These are phyloP conservation scores for Timema cristinae DNA, from an alignment of 2,888 invertebrate genomes.

Conservation along the genomic window DNA sequence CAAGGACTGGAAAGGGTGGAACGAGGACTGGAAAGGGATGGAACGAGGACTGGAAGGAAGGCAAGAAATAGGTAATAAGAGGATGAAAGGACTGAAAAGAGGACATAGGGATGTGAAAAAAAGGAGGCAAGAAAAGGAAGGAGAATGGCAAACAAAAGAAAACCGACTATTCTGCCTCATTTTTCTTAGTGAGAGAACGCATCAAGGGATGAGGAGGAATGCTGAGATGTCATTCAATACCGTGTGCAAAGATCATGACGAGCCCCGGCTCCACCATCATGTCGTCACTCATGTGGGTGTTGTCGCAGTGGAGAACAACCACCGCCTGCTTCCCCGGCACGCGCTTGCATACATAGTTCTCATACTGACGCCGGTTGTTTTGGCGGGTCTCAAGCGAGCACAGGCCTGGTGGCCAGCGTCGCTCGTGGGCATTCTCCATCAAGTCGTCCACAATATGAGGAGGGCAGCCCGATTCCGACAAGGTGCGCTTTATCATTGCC, in stretches of 20 bases:
- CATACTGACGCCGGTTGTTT: conserved; percentile 87
- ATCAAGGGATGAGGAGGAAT: conserved; percentile 9
- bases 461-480: conserved; percentile 92
- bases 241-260: conserved; percentile 98
- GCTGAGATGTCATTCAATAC: conserved; percentile 60
- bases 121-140: background rate
- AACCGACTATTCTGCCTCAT: no score
- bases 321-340: conserved; percentile 96
- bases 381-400: conserved; percentile 91
- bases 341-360: conserved; percentile 90
- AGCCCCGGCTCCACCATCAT: conserved; percentile 95
- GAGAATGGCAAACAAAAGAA: background rate
- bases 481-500: conserved; percentile 89
- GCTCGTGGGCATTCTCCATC: conserved; percentile 96
- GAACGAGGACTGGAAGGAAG: background rate
- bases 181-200: background rate
- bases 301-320: conserved; percentile 90
- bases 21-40: background rate
- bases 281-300: conserved; percentile 90
- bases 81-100: background rate
- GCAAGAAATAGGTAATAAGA: background rate
- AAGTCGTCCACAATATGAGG: conserved; percentile 88
- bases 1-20: background rate
- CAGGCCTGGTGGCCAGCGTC: conserved; percentile 91
- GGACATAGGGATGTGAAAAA: conserved; percentile 1